Evolutionary conservation across 2,888 invertebrate genomes (phyloP).

Genomic region (Napeogenes inachia): DNA sequence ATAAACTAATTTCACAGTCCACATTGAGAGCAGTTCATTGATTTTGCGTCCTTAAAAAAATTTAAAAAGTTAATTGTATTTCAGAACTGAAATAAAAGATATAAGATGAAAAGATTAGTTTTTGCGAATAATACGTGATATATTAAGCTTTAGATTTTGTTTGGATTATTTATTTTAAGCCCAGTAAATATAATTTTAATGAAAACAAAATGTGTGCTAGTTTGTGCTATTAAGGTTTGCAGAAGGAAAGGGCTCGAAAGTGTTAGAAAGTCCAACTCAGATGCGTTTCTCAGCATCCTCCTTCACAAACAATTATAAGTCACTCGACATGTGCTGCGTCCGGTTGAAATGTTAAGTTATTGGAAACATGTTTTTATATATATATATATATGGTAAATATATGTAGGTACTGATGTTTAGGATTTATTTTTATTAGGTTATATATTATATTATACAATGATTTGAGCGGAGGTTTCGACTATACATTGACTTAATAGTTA

Average conservation of each 20-base stretch:
- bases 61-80: neutral
- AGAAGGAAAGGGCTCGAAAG: slow-evolving; percentile 33
- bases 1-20: slow-evolving; percentile 5
- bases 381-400: no score
- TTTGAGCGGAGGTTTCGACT: no score
- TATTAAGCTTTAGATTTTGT: no score
- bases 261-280: slow-evolving; percentile 32
- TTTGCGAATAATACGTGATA: neutral
- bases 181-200: neutral
- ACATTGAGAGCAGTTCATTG: slow-evolving; percentile 12
- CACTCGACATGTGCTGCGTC: neutral
- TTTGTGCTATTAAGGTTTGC: slow-evolving; percentile 10
- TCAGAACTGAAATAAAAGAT: neutral
- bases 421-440: no score
- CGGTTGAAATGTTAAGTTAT: neutral
- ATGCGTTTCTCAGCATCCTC: slow-evolving; percentile 23
- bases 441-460: no score
- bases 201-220: neutral
- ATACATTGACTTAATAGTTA: no score
- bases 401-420: no score
- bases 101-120: no score
- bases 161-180: no score
- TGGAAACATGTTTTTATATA: neutral
- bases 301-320: slow-evolving; percentile 8
- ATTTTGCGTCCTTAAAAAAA: slow-evolving; percentile 19